These are phyloP conservation scores for Periophthalmus modestus DNA, from an alignment of 2,113 vertebrate genomes.

Conservation along the genomic window DNA sequence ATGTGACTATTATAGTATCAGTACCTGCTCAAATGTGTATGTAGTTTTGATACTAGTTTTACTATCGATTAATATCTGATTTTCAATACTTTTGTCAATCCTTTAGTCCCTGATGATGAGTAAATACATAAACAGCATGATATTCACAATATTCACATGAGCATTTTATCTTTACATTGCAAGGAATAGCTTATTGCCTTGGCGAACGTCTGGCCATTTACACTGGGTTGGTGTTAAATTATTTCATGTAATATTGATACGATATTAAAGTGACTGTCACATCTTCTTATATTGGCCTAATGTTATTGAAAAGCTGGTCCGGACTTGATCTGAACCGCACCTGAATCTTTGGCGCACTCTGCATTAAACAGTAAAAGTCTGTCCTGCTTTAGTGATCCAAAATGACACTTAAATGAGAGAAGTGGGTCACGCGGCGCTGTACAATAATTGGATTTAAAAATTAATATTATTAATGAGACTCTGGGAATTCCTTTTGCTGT, in stretches of 20 bases:
- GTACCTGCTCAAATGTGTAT: too few relatives aligned
- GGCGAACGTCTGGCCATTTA: neutral
- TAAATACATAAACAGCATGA: neutral
- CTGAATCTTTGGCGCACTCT: constrained; percentile 32
- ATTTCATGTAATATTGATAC: neutral
- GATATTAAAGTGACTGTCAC: neutral
- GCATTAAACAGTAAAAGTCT: neutral
- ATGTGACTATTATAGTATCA: too few relatives aligned
- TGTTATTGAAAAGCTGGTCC: neutral
- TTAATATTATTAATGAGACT: constrained; percentile 76
- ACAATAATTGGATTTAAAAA: constrained; percentile 80
- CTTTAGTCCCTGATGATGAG: too few relatives aligned
- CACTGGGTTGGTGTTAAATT: neutral
- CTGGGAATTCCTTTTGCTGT: constrained; percentile 69
- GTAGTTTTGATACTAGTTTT: too few relatives aligned
- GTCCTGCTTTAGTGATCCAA: constrained; percentile 39
- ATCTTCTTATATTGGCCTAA: neutral
- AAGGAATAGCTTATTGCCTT: neutral
- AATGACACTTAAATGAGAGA: constrained; percentile 66
- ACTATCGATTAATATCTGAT: too few relatives aligned
- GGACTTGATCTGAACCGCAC: constrained; percentile 1
- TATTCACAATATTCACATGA: too few relatives aligned
- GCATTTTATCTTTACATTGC: neutral
- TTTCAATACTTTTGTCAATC: too few relatives aligned
- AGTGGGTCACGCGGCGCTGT: constrained; percentile 71